Evolutionary conservation across 1,140 invertebrate genomes (phyloP).

Genomic region (Dendroctonus ponderosae): DNA sequence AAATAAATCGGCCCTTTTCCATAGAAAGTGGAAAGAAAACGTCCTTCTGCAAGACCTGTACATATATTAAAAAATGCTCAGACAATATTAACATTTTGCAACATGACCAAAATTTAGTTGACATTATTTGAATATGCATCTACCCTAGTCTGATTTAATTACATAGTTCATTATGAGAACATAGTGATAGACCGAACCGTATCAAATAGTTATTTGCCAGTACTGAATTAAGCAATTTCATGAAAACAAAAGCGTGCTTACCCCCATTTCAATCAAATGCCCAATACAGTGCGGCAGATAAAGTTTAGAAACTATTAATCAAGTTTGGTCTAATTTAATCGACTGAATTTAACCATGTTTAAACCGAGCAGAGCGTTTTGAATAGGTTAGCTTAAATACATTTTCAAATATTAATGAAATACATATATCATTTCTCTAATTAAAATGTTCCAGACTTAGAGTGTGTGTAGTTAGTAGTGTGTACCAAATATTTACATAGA

Average conservation of each 20-base stretch:
- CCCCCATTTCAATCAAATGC: conserved; percentile 10
- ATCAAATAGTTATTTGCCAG: conserved; percentile 13
- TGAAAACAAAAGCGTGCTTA: conserved; percentile 10
- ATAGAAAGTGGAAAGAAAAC: no score
- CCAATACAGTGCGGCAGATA: conserved; percentile 8
- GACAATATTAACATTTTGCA: no score
- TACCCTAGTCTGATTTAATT: no score
- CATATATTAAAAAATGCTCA: no score
- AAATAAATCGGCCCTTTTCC: no score
- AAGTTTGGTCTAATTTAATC: conserved; percentile 14
- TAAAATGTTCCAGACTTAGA: not conserved
- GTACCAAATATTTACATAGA: not conserved
- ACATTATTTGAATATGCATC: no score
- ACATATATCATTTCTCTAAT: not conserved
- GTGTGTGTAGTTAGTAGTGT: no score
- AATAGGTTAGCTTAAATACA: conserved; percentile 9
- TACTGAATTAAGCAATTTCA: conserved; percentile 13
- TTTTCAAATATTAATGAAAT: conserved; percentile 3
- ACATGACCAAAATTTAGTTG: no score
- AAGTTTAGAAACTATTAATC: conserved; percentile 21
- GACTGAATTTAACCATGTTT: conserved; percentile 5
- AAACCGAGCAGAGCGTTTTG: conserved; percentile 1
- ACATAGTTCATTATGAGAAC: no score
- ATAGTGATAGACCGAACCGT: not conserved
- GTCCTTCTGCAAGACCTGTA: no score